Evolutionary conservation across 1,140 invertebrate species (phyloP).

Genomic region (Drosophila baimaii): DNA sequence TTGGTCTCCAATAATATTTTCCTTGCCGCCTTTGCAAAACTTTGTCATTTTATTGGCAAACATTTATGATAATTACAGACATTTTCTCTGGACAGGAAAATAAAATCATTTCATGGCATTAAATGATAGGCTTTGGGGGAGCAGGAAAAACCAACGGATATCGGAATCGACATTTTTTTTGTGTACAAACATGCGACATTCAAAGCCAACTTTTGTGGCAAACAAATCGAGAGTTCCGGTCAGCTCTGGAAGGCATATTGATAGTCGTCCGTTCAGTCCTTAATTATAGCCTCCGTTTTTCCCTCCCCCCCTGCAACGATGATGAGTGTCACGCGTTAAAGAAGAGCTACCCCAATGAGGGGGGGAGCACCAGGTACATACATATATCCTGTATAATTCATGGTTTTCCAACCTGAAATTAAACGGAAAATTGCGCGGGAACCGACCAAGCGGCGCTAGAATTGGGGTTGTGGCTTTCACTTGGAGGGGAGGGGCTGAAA

Average conservation of each 20-base stretch:
- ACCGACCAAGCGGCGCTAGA: conserved; percentile 49
- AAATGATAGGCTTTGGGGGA: conserved; percentile 35
- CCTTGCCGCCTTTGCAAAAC: conserved; percentile 29
- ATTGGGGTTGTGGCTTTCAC: conserved; percentile 1
- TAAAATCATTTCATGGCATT: conserved; percentile 63
- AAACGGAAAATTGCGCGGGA: conserved; percentile 73
- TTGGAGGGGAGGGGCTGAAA: background rate
- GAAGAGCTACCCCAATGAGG: conserved; percentile 40
- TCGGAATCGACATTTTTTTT: conserved; percentile 47
- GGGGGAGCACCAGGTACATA: background rate
- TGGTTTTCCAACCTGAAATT: conserved; percentile 70
- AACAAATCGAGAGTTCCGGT: conserved; percentile 67
- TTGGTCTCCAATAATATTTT: conserved; percentile 19
- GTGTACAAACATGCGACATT: conserved; percentile 80
- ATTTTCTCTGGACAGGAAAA: conserved; percentile 38
- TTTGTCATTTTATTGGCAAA: conserved; percentile 54
- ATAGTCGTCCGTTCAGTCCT: conserved; percentile 27
- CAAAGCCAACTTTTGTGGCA: conserved; percentile 76
- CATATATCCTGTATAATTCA: conserved; percentile 60
- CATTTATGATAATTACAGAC: conserved; percentile 77
- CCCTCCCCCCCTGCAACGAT: conserved; percentile 29
- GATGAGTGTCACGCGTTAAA: conserved; percentile 76
- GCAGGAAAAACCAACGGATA: conserved; percentile 27
- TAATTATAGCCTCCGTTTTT: conserved; percentile 47
- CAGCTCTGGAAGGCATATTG: conserved; percentile 7